A percentile compares a stretch with the other conserved stretches of the same genome.
Conservation (phyloP, 2,797 vertebrate genomes). For the Acanthornis magna region DNA sequence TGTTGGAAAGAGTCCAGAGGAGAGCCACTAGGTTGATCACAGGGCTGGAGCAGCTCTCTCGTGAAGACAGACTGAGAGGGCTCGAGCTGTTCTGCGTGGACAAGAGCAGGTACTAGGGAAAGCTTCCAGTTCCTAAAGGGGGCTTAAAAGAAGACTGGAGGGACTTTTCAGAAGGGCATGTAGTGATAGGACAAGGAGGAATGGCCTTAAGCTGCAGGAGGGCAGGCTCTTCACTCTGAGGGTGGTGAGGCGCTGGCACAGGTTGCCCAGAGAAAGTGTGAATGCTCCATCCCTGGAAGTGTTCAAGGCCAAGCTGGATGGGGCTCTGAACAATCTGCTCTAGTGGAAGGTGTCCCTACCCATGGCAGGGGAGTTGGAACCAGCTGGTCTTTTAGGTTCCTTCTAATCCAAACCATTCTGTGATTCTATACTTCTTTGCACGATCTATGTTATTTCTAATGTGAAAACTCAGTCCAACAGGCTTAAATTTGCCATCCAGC, state of each 20-base stretch:
- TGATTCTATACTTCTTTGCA: not conserved
- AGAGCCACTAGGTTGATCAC: not conserved
- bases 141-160: not conserved
- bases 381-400: not conserved
- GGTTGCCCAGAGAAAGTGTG: not conserved
- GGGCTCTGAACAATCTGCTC: not conserved
- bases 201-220: not conserved
- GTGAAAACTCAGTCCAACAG: not conserved
- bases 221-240: not conserved
- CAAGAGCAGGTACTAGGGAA: not conserved
- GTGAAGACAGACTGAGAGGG: not conserved
- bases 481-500: not conserved
- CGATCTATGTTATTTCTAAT: not conserved
- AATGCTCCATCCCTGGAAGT: not conserved
- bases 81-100: not conserved
- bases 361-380: not conserved
- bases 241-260: not conserved
- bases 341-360: not conserved
- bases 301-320: not conserved
- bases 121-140: not conserved
- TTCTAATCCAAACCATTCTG: not conserved
- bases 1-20: not conserved
- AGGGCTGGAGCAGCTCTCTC: not conserved
- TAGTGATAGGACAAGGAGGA: not conserved
- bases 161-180: not conserved